A percentile compares a stretch with the other conserved stretches of the same genome.
phyloP scores from a whole-genome alignment of 2,113 vertebrate genomes.

The Ramphastos sulfuratus region DNA sequence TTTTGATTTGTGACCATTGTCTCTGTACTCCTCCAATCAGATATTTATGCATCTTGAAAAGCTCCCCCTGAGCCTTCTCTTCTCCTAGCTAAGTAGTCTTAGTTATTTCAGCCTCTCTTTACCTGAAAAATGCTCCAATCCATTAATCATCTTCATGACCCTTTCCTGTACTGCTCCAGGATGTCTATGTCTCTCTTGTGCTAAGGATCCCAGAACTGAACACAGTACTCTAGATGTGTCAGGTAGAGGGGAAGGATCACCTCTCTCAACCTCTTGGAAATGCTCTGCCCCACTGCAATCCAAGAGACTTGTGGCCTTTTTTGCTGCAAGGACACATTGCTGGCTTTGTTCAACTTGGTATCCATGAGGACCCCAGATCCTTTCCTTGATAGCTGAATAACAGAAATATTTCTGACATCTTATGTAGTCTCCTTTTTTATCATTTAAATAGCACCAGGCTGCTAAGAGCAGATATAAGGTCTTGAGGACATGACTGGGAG shows the following conservation, averaged over 20 bases:
- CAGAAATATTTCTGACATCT: background rate
- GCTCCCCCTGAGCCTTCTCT: background rate
- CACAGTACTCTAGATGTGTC: background rate
- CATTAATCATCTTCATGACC: background rate
- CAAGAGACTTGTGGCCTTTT: background rate
- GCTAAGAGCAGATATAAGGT: background rate
- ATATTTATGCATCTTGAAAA: background rate
- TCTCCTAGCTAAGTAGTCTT: background rate
- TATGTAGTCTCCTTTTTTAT: background rate
- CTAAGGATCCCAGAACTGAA: background rate
- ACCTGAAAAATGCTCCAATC: background rate
- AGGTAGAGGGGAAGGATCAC: background rate
- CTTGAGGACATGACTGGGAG: background rate
- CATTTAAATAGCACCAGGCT: background rate
- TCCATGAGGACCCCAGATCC: background rate
- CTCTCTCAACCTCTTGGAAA: background rate
- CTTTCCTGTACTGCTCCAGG: background rate
- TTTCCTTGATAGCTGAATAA: background rate
- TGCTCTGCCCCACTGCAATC: fast-evolving
- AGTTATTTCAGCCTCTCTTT: background rate
- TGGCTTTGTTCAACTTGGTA: background rate
- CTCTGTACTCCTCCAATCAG: background rate
- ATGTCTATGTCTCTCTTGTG: background rate
- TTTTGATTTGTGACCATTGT: background rate
- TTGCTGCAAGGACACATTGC: background rate